Percentiles rank a stretch among this genome's conserved stretches.
Conservation (phyloP, 2,888 invertebrate genomes). For the Eucriotettix oculatus region DNA sequence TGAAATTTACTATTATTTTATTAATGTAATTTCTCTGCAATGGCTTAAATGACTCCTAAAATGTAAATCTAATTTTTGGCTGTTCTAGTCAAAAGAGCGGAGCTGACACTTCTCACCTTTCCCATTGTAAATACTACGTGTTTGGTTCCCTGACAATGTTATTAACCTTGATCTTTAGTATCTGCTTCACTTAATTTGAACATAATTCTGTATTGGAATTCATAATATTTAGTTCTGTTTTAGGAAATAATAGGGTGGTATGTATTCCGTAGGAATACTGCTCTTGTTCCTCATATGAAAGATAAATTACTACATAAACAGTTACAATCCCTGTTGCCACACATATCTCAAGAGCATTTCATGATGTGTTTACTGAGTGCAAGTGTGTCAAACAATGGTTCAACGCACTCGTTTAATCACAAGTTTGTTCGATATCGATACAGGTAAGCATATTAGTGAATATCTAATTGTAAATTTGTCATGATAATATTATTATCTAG, state of each 20-base stretch:
- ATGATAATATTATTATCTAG: too few relatives aligned
- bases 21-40: too few relatives aligned
- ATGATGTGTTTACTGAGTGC: conserved; percentile 41
- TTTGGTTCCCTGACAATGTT: too few relatives aligned
- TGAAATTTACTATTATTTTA: too few relatives aligned
- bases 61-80: too few relatives aligned
- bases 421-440: conserved; percentile 39
- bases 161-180: not conserved
- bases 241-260: conserved; percentile 49
- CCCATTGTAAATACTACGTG: too few relatives aligned
- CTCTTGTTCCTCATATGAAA: conserved; percentile 38
- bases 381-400: conserved; percentile 30
- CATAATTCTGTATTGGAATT: not conserved
- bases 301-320: conserved; percentile 46
- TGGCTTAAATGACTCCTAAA: too few relatives aligned
- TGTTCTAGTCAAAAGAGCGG: too few relatives aligned
- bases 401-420: conserved; percentile 45
- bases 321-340: conserved; percentile 37
- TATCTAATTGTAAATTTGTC: too few relatives aligned
- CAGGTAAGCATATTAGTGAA: conserved; percentile 6
- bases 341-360: conserved; percentile 37
- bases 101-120: not conserved
- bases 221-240: not conserved
- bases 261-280: conserved; percentile 37
- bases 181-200: not conserved